Percentiles rank a stretch among this genome's conserved stretches.
Conservation (phyloP, 1,140 invertebrate species). For the Lanistes nyassanus region DNA sequence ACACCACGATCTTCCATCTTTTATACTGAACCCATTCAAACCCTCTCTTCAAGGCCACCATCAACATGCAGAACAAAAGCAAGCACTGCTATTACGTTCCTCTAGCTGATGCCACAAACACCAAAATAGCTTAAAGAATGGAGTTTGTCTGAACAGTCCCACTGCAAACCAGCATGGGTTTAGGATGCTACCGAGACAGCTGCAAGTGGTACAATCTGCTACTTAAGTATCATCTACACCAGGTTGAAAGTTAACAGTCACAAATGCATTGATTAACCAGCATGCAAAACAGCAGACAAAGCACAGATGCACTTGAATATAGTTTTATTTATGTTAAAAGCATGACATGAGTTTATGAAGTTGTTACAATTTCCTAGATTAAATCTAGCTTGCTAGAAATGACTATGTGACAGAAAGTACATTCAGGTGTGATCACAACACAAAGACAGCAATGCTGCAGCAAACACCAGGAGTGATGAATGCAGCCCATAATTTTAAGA, state of each 20-base stretch:
- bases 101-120: background rate
- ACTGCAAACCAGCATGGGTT: background rate
- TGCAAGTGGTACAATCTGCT: background rate
- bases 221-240: background rate
- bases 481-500: background rate
- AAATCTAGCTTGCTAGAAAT: constrained; percentile 29
- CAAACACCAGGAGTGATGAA: constrained; percentile 4
- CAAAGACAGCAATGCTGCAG: constrained; percentile 19
- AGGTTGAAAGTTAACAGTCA: constrained; percentile 1
- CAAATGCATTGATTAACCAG: background rate
- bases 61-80: too few relatives aligned
- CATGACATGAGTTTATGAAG: constrained; percentile 37
- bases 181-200: background rate
- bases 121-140: background rate
- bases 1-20: too few relatives aligned
- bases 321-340: constrained; percentile 42
- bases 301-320: constrained; percentile 40
- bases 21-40: too few relatives aligned
- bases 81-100: background rate
- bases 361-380: constrained; percentile 28
- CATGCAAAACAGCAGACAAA: constrained; percentile 19
- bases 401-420: constrained; percentile 29
- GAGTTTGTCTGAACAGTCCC: background rate
- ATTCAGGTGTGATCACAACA: constrained; percentile 37
- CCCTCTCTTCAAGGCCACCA: too few relatives aligned